Conservation (phyloP, 2,113 vertebrate species). For the Cephalopholis sonnerati region DNA sequence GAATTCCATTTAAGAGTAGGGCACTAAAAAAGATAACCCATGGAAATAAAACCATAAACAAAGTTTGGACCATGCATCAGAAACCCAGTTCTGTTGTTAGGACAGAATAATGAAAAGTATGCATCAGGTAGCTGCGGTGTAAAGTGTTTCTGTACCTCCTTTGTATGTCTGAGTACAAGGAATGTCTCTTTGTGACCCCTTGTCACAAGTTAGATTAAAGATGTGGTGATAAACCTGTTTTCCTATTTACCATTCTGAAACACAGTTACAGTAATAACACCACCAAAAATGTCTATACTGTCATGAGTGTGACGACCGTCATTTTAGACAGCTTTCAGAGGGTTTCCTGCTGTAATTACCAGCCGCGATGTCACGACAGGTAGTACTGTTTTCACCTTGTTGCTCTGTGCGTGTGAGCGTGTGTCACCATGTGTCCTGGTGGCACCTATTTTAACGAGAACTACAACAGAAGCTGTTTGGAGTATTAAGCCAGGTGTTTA, state of each 20-base stretch:
- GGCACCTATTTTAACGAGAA: too few relatives aligned
- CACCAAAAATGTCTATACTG: too few relatives aligned
- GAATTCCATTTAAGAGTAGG: not conserved
- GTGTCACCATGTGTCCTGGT: too few relatives aligned
- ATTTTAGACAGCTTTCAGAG: too few relatives aligned
- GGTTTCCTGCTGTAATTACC: too few relatives aligned
- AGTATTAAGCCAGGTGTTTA: too few relatives aligned
- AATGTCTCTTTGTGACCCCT: not conserved
- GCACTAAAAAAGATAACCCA: not conserved
- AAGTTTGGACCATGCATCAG: constrained; percentile 37
- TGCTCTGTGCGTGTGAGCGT: too few relatives aligned
- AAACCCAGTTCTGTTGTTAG: not conserved
- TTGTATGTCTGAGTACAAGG: not conserved
- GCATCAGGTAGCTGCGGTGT: not conserved
- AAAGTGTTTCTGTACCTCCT: not conserved
- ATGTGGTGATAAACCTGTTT: not conserved
- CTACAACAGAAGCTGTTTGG: too few relatives aligned
- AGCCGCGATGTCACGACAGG: too few relatives aligned
- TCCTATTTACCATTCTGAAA: too few relatives aligned
- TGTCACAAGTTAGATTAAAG: not conserved
- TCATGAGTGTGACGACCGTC: not conserved
- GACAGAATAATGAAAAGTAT: constrained; percentile 4
- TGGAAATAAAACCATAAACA: not conserved
- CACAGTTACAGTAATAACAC: too few relatives aligned
- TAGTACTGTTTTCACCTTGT: too few relatives aligned